These are phyloP conservation scores for Rafetus swinhoei DNA, from an alignment of 2,113 vertebrate species.

Conservation along the genomic window DNA sequence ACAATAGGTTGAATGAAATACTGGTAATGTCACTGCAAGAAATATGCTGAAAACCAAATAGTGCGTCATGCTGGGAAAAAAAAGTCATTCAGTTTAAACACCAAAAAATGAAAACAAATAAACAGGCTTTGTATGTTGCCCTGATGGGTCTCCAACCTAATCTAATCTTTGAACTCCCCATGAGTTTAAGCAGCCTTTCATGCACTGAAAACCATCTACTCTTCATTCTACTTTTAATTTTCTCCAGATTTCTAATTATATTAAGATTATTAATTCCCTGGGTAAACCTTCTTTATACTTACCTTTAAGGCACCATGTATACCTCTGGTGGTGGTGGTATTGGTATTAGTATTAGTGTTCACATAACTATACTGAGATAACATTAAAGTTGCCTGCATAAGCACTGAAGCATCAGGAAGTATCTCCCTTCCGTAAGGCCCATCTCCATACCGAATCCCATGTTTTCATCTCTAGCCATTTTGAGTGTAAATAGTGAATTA, in stretches of 20 bases:
- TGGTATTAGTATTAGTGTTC: background rate
- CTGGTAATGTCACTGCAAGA: background rate
- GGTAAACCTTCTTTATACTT: background rate
- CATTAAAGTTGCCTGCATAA: background rate
- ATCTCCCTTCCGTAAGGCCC: background rate
- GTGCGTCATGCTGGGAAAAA: background rate
- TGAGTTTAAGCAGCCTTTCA: background rate
- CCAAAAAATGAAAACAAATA: background rate
- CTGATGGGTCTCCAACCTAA: background rate
- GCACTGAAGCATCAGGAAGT: background rate
- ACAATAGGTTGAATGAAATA: background rate
- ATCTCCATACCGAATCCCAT: background rate
- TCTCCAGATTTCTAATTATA: background rate
- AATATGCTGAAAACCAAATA: background rate
- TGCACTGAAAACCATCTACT: background rate
- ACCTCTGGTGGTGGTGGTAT: background rate
- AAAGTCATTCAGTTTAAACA: background rate
- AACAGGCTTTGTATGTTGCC: background rate
- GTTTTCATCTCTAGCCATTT: background rate
- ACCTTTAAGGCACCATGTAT: background rate
- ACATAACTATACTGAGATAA: background rate
- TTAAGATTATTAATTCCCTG: background rate
- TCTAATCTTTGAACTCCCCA: background rate
- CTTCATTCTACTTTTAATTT: background rate
- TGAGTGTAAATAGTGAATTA: background rate